Evolutionary conservation across 2,797 vertebrate genomes (phyloP), one percentile per base, ranked within the genome.

Genomic region (Liparis tanakae): DNA sequence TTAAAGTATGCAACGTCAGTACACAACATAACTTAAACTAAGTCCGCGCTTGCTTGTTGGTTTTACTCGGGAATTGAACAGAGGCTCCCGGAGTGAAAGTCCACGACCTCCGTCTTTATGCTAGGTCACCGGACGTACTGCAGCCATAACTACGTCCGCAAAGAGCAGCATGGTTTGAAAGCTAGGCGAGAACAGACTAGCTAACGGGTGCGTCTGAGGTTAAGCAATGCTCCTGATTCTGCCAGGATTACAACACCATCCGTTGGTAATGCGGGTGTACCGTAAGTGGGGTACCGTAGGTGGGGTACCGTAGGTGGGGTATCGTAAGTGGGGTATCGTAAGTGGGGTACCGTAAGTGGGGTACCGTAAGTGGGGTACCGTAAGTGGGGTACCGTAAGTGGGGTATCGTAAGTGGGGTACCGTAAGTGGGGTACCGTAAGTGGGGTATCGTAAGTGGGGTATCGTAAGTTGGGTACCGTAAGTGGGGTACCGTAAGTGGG

Each of bases 401-500:
- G n/a, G n/a, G n/a, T n/a, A n/a, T n/a, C n/a, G n/a, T 30, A 30
- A 30, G 25, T 30, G 25, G 25, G 25, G 25, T 30, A 10, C 69
- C 63, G 58, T 62, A 82, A 77, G 67, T 82, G 80, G 75, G 82
- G n/a, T n/a, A n/a, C n/a, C n/a, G n/a, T 30, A 30, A 30, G 25
- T 30, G 25, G 25, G 25, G 25, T 30, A 10, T 67, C 63, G 58
- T 62, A 82, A 77, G 67, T 82, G 80, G 75, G 82, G n/a, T n/a
- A n/a, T n/a, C n/a, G n/a, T n/a, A n/a, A n/a, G n/a, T n/a, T n/a
- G n/a, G n/a, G n/a, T n/a, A n/a, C n/a, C n/a, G n/a, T 30, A 30
- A 30, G 25, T 30, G 25, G 25, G 25, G 25, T 30, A 10, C 69
- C 63, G 58, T 62, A 82, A 77, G 67, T 82, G 80, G 75, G 82